Evolutionary conservation across 2,888 invertebrate genomes (phyloP), one percentile per base, ranked within the genome.

Genomic region (Trissolcus japonicus): DNA sequence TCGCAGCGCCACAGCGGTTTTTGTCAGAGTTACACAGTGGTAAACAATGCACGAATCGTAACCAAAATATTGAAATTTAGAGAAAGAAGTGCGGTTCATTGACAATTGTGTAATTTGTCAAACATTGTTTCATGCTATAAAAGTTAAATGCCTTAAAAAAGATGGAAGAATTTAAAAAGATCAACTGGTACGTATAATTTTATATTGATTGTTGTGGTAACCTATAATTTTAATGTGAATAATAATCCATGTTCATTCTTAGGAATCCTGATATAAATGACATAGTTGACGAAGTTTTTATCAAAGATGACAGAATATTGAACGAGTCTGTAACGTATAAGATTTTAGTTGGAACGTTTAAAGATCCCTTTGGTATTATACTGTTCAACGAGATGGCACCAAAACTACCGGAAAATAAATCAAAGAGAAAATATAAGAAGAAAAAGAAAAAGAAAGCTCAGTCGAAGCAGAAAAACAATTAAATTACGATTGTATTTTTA

Each of bases 261-360:
- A 69, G 69, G 69, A 40, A 55, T 13, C 16, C 69, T n/a, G 66
- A 73, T 25, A 67, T 73, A 17, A 73, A 87, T 41, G 87, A 88
- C 46, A 71, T 88, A 0, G 46, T 87, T n/a, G 86, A 87, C 13
- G 54, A 82, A 43, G 80, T 76, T n/a, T 88, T 88, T 43, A 54
- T 88, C 1, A 60, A 78, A 4, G 79, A 80, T 6, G 81, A 83
- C 14, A 85, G 86, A 67, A 74, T 88, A 54, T 63, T 82, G 41
- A 76, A 60, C 2, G 86, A 88, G n/a, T 83, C 86, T 63, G 81
- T 79, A 0, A 85, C 85, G 83, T 83, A 85, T 16, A 82, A 59
- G 82, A 78, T 86, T 46, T 51, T 88, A 43, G 73, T 76, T 19
- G 86, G 83, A 6, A 80, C 43, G 6, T 86, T 86, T 21, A 66